Evolutionary conservation across 2,888 invertebrate genomes (phyloP), one percentile per base, ranked within the genome.

Genomic region (Leptinotarsa peninsularis): DNA sequence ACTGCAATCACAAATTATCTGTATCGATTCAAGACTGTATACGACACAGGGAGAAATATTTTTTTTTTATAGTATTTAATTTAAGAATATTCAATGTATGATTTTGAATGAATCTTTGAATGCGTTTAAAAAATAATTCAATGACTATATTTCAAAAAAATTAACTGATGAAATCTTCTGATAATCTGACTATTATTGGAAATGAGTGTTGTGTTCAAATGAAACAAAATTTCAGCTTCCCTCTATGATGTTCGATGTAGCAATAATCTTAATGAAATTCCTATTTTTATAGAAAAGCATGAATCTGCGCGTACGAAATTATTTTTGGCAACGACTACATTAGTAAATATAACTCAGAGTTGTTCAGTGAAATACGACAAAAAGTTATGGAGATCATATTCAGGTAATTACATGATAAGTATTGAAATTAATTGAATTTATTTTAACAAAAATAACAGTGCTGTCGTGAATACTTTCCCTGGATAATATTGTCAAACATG

Each of bases 271-370:
- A 54, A 17, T 17, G n/a, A 54, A 58, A 58, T 58, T 14, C 10
- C 58, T 68, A 68, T 68, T 68, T 68, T 68, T 68, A 70, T 14
- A 58, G 54, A 58, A 68, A 68, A 67, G 27, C 50, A 67, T 27
- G 67, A 23, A 68, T 68, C 54, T 68, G 68, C 68, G 68, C 68
- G 33, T 54, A 68, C 56, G 4, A 43, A 33, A 68, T 68, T 33
- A 68, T 52, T 49, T 56, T 60, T 63, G 63, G 66, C 71, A 66
- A 50, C 63, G 60, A 15, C 43, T 43, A 27, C 66, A 71, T 66
- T 43, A 56, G 68, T 68, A 54, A 18, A 68, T 54, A 33, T 68
- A 67, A 56, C n/a, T 15, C 18, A 27, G 50, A 71, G 66, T 17
- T 60, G 71, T 63, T 63, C 49, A 66, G 23, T 23, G 27, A 69